These are phyloP conservation scores for Sebastes cheni DNA, from an alignment of 2,797 vertebrate genomes.

Conservation along the genomic window DNA sequence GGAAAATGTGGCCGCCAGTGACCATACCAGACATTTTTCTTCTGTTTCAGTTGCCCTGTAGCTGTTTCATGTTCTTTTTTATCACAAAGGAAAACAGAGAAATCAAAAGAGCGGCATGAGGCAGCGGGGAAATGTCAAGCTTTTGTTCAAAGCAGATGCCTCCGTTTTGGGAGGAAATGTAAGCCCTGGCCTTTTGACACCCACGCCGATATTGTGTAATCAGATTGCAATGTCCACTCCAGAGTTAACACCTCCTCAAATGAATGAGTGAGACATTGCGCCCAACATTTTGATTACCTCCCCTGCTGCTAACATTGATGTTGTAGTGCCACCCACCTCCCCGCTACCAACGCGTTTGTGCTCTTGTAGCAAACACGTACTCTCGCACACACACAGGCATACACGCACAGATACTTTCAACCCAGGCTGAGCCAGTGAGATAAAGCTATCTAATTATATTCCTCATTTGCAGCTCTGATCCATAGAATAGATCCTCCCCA, in stretches of 20 bases:
- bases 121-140: slow-evolving; percentile 52
- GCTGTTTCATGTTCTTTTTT: slow-evolving; percentile 18
- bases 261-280: slow-evolving; percentile 52
- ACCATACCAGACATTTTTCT: slow-evolving; percentile 9
- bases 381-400: background rate
- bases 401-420: slow-evolving; percentile 28
- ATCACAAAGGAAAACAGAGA: slow-evolving; percentile 28
- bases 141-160: slow-evolving; percentile 47
- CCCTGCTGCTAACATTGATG: slow-evolving; percentile 64
- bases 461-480: slow-evolving; percentile 81
- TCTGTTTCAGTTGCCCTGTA: slow-evolving; percentile 9
- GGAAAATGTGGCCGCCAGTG: slow-evolving; percentile 13
- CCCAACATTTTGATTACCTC: slow-evolving; percentile 69
- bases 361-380: slow-evolving; percentile 34
- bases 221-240: slow-evolving; percentile 64
- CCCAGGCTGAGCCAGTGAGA: slow-evolving; percentile 68
- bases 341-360: slow-evolving; percentile 42
- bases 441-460: slow-evolving; percentile 83
- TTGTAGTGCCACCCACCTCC: slow-evolving; percentile 62
- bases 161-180: slow-evolving; percentile 47
- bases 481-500: slow-evolving; percentile 72
- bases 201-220: slow-evolving; percentile 59
- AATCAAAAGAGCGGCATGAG: slow-evolving; percentile 34
- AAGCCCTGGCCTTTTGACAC: slow-evolving; percentile 56
- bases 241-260: slow-evolving; percentile 62